A percentile compares a stretch with the other conserved stretches of the same genome.
Evolutionary conservation across 2,113 vertebrate genomes (phyloP).

Genomic region (Mesocricetus auratus): DNA sequence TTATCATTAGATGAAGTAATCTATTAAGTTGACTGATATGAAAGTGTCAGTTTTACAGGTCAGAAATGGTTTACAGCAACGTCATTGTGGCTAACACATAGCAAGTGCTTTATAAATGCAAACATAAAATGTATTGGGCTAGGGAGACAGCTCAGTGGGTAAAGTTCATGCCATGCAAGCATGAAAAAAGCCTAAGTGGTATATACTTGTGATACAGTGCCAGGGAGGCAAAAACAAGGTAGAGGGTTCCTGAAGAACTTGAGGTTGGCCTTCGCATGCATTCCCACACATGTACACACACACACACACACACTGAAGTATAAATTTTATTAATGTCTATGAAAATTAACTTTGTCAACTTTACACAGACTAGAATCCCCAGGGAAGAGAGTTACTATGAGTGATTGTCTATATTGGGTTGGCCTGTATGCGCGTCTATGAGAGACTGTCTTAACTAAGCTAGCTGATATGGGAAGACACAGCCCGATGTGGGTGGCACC

Average conservation of each 20-base stretch:
- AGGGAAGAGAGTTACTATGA: background rate
- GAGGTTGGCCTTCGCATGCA: background rate
- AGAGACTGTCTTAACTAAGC: background rate
- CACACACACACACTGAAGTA: background rate
- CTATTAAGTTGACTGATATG: background rate
- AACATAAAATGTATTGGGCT: background rate
- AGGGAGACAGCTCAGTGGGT: background rate
- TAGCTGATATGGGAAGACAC: background rate
- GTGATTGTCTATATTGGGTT: background rate
- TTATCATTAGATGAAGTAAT: background rate
- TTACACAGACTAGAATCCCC: background rate
- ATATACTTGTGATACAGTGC: background rate
- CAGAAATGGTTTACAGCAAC: background rate
- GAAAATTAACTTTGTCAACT: background rate
- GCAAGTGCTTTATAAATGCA: background rate
- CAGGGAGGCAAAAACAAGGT: too few species aligned
- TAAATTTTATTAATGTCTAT: background rate
- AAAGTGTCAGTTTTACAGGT: conserved; percentile 21
- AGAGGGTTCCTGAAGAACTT: background rate
- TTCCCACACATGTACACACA: background rate
- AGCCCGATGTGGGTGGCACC: background rate
- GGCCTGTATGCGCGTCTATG: background rate
- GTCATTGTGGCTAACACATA: background rate
- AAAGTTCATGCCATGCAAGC: background rate
- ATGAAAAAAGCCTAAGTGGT: background rate